Percentiles rank a stretch among this genome's conserved stretches.
Evolutionary conservation across 2,797 vertebrate genomes (phyloP).

Genomic region (Mus spretus): DNA sequence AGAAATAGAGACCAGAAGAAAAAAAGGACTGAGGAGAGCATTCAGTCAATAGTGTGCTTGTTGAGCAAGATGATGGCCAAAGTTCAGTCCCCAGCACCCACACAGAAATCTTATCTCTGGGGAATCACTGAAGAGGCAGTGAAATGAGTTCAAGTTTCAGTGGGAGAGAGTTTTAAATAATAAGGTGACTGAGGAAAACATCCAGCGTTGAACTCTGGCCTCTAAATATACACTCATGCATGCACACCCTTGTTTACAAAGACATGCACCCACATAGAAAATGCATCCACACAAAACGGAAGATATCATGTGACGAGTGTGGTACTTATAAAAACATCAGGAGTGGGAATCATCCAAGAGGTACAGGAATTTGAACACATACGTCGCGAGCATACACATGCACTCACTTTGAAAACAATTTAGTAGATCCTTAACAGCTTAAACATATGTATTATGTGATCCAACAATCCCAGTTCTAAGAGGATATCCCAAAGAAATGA

Average conservation of each 20-base stretch:
- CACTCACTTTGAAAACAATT: neutral
- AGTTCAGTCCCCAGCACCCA: too few species aligned
- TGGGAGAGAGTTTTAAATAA: neutral
- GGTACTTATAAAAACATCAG: neutral
- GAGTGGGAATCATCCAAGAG: neutral
- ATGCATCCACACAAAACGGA: neutral
- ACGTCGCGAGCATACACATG: neutral
- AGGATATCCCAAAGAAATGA: neutral
- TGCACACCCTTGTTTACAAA: neutral
- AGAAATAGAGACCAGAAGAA: neutral
- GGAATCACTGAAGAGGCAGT: neutral
- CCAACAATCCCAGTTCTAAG: neutral
- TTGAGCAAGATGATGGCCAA: neutral
- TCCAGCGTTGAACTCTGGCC: neutral
- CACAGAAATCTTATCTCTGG: neutral
- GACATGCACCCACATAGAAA: neutral
- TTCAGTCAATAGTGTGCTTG: neutral
- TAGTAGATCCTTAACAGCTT: neutral
- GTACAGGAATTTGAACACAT: neutral
- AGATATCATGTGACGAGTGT: neutral
- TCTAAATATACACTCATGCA: neutral
- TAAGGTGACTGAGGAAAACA: neutral
- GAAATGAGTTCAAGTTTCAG: neutral
- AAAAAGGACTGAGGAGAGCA: neutral
- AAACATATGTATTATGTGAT: neutral